Evolutionary conservation across 92 coral and sea anemone genomes (phyloP).

Genomic region (Montipora capitata): DNA sequence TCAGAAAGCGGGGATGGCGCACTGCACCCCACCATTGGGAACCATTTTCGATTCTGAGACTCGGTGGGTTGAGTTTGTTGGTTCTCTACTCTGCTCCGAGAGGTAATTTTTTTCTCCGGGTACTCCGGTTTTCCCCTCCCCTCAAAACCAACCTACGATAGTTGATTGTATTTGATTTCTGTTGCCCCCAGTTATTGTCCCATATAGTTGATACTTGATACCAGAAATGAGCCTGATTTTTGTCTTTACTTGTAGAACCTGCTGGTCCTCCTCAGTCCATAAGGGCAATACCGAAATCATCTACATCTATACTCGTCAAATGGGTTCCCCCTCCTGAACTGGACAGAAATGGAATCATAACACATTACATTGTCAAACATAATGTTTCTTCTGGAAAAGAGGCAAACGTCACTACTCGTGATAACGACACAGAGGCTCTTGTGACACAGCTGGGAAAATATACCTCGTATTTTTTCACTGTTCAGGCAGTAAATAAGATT

Average conservation of each 20-base stretch:
- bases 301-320: conserved; percentile 66
- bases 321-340: conserved; percentile 72
- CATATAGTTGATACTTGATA: too few species aligned
- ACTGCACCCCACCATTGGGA: too few species aligned
- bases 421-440: conserved; percentile 9
- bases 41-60: too few species aligned
- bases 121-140: too few species aligned
- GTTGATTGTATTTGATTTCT: too few species aligned
- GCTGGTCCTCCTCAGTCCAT: conserved; percentile 75
- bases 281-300: conserved; percentile 48
- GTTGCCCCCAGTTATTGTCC: too few species aligned
- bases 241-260: conserved; percentile 50
- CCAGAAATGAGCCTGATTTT: too few species aligned
- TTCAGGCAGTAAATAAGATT: conserved; percentile 79
- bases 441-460: conserved; percentile 54
- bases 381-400: not conserved
- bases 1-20: too few species aligned
- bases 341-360: conserved; percentile 65
- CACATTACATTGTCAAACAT: conserved; percentile 57
- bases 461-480: conserved; percentile 74
- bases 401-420: conserved; percentile 26
- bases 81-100: too few species aligned
- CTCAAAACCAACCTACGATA: too few species aligned
- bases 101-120: too few species aligned
- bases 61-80: too few species aligned